These are phyloP conservation scores for Anastrepha ludens DNA, from an alignment of 1,140 invertebrate species.

Conservation along the genomic window DNA sequence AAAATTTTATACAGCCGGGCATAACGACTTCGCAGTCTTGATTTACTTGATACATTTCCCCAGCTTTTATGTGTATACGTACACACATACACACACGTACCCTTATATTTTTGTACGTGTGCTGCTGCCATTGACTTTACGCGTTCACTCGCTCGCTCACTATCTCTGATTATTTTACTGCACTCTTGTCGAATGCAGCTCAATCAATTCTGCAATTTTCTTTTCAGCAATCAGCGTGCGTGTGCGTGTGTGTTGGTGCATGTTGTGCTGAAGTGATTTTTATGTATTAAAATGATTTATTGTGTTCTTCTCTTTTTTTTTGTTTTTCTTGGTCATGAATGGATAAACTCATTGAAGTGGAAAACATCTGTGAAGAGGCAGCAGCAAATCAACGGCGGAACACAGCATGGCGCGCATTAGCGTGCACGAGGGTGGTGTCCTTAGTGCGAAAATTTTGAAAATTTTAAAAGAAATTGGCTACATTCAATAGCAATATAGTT, in stretches of 20 bases:
- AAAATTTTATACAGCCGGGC: constrained; percentile 5
- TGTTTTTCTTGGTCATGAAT: not conserved
- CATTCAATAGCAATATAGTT: too few relatives aligned
- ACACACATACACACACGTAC: not conserved
- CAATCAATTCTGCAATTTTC: constrained; percentile 36
- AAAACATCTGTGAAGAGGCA: constrained; percentile 26
- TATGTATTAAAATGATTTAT: constrained; percentile 43
- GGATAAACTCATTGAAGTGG: not conserved
- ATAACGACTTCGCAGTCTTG: not conserved
- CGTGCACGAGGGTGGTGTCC: not conserved
- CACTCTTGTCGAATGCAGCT: constrained; percentile 35
- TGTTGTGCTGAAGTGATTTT: not conserved
- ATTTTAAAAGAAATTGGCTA: too few relatives aligned
- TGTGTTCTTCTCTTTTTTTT: not conserved
- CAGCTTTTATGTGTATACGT: not conserved
- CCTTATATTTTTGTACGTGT: not conserved
- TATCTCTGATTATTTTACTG: not conserved
- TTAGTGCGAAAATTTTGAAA: too few relatives aligned
- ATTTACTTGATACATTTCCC: constrained; percentile 13
- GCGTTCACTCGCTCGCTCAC: not conserved
- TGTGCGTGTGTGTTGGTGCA: not conserved
- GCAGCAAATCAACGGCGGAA: constrained; percentile 2
- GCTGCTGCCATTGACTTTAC: not conserved
- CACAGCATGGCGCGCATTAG: not conserved
- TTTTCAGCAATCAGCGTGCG: not conserved